A percentile compares a stretch with the other conserved stretches of the same genome.
phyloP scores from a whole-genome alignment of 2,888 invertebrate species.

The Macrophya alboannulata region DNA sequence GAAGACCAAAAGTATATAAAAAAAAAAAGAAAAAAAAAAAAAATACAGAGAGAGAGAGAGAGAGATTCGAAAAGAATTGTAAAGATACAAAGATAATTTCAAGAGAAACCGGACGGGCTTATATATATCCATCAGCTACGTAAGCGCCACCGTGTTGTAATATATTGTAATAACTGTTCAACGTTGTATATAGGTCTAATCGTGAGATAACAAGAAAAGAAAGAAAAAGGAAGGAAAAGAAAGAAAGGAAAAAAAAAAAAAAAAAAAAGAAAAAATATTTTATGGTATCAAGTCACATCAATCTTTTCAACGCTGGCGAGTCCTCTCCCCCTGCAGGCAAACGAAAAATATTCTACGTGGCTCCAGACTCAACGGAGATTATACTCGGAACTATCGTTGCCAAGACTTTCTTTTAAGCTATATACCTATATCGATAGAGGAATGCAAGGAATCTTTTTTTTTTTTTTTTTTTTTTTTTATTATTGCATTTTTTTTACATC shows the following conservation, averaged over 20 bases:
- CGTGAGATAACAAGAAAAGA: neutral
- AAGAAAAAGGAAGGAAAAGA: neutral
- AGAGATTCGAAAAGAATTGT: neutral
- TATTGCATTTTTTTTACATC: neutral
- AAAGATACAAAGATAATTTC: neutral
- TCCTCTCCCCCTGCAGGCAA: neutral
- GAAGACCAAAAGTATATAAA: neutral
- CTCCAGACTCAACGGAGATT: slow-evolving; percentile 3
- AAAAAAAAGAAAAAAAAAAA: neutral
- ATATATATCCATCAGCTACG: neutral
- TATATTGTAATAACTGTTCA: neutral
- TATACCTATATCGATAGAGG: neutral
- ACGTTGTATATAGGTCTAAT: neutral
- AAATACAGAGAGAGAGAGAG: neutral
- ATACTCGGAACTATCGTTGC: neutral
- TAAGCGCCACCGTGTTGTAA: neutral
- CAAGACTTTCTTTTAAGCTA: neutral
- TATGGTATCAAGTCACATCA: neutral
- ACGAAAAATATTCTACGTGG: slow-evolving; percentile 5
- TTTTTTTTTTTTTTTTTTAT: neutral
- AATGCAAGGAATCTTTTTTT: slow-evolving; percentile 3
- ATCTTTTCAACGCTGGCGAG: slow-evolving; percentile 5
- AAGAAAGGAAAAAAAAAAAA: neutral
- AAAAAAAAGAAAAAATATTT: neutral
- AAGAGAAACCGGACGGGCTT: neutral